These are phyloP conservation scores for Channa striata DNA, from an alignment of 2,797 vertebrate genomes.

Conservation along the genomic window DNA sequence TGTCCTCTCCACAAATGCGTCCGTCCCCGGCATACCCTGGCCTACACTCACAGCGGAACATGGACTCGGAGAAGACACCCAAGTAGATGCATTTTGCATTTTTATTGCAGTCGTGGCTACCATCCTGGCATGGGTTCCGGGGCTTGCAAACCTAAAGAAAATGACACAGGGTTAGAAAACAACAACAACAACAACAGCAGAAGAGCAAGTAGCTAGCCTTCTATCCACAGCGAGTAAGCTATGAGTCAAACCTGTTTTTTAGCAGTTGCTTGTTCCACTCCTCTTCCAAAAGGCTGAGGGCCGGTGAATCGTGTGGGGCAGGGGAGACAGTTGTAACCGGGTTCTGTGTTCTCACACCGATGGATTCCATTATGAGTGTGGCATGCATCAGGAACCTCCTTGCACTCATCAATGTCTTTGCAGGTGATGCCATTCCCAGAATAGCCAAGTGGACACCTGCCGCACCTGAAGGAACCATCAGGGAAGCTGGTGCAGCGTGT, in stretches of 20 bases:
- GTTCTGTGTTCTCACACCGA: slow-evolving; percentile 94
- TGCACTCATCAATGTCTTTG: slow-evolving; percentile 95
- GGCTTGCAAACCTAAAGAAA: slow-evolving; percentile 91
- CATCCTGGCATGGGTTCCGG: slow-evolving; percentile 95
- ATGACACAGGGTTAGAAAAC: slow-evolving; percentile 37
- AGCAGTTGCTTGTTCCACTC: slow-evolving; percentile 90
- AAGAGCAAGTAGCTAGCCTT: slow-evolving; percentile 8
- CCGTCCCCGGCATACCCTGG: slow-evolving; percentile 99
- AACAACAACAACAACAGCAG: no score
- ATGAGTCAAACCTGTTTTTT: slow-evolving; percentile 92
- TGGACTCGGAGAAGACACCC: slow-evolving; percentile 93
- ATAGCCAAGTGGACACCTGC: slow-evolving; percentile 92
- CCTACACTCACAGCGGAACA: slow-evolving; percentile 98
- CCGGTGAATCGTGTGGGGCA: slow-evolving; percentile 94
- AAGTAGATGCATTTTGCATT: slow-evolving; percentile 98
- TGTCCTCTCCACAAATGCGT: slow-evolving; percentile 96
- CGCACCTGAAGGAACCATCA: slow-evolving; percentile 96
- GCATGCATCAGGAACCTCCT: slow-evolving; percentile 94
- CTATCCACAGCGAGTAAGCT: slow-evolving; percentile 12
- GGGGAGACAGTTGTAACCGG: slow-evolving; percentile 96
- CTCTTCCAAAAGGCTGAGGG: slow-evolving; percentile 91
- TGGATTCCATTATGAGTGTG: slow-evolving; percentile 91
- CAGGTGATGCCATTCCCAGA: slow-evolving; percentile 92
- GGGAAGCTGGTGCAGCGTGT: slow-evolving; percentile 90
- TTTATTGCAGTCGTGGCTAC: slow-evolving; percentile 95